A percentile compares a stretch with the other conserved stretches of the same genome.
Conservation (phyloP, 1,140 invertebrate genomes). For the Zaprionus taronus region DNA sequence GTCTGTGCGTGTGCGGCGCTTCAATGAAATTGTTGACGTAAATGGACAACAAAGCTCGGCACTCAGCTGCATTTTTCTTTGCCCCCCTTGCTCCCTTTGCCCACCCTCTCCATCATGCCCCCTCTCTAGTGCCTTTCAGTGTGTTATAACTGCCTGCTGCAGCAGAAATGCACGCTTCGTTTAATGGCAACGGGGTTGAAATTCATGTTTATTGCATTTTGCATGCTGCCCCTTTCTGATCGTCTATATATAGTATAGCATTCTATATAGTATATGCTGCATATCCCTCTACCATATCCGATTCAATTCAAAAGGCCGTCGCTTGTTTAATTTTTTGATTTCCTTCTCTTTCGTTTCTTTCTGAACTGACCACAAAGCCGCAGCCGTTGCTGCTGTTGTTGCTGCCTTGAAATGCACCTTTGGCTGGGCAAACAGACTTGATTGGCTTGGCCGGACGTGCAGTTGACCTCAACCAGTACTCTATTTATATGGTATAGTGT, state of each 20-base stretch:
- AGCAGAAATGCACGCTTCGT: constrained; percentile 66
- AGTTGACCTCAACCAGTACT: constrained; percentile 47
- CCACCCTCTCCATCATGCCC: no score
- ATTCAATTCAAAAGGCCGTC: constrained; percentile 49
- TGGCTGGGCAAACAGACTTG: constrained; percentile 62
- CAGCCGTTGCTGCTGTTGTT: constrained; percentile 23
- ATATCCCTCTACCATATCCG: constrained; percentile 7
- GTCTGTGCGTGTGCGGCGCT: constrained; percentile 42
- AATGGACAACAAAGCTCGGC: constrained; percentile 78
- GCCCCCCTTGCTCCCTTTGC: constrained; percentile 1
- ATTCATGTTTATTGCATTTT: constrained; percentile 74
- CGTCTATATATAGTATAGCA: background rate
- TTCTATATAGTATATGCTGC: background rate
- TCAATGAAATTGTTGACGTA: constrained; percentile 79
- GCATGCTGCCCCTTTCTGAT: constrained; percentile 33
- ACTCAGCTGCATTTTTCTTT: constrained; percentile 66
- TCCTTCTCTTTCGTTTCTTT: constrained; percentile 12
- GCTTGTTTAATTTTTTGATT: constrained; percentile 56
- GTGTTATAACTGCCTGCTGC: constrained; percentile 27
- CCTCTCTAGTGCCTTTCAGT: background rate
- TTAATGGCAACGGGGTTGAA: constrained; percentile 61
- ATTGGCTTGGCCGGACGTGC: constrained; percentile 55
- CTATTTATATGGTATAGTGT: background rate
- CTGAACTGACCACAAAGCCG: constrained; percentile 59
- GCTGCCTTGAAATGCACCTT: constrained; percentile 57